Percentiles rank a stretch among this genome's conserved stretches.
phyloP scores from a whole-genome alignment of 2,113 vertebrate species.

The Forbesichthys agassizii region DNA sequence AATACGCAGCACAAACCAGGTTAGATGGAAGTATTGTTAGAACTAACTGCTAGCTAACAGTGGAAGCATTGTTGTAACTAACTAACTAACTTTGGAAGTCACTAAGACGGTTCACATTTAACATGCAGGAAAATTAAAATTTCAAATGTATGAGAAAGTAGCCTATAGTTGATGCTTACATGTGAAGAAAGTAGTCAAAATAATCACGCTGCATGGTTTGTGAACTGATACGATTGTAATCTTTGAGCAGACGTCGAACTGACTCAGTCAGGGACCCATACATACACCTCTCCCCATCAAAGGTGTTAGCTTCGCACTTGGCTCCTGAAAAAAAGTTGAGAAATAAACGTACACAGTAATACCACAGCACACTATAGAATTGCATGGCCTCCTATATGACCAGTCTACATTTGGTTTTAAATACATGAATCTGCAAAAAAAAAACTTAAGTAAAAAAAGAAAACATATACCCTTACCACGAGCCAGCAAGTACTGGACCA shows the following conservation, averaged over 20 bases:
- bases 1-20: background rate
- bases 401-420: background rate
- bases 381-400: background rate
- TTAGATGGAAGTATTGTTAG: background rate
- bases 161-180: slow-evolving; percentile 67
- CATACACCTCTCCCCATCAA: slow-evolving; percentile 92
- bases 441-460: background rate
- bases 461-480: slow-evolving; percentile 80
- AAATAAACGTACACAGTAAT: background rate
- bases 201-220: slow-evolving; percentile 89
- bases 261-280: slow-evolving; percentile 90
- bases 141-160: background rate
- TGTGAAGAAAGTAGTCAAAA: slow-evolving; percentile 90
- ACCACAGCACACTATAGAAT: background rate
- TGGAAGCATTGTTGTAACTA: no score
- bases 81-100: no score
- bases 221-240: slow-evolving; percentile 91
- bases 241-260: slow-evolving; percentile 87
- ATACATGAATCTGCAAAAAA: background rate
- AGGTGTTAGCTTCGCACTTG: slow-evolving; percentile 95
- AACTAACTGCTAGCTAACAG: no score
- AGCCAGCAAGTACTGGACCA: slow-evolving; percentile 93
- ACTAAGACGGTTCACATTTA: background rate
- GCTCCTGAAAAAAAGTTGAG: slow-evolving; percentile 76
- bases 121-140: background rate